Evolutionary conservation across 1,140 invertebrate species (phyloP), one percentile per base, ranked within the genome.

Genomic region (Lucilia sericata): DNA sequence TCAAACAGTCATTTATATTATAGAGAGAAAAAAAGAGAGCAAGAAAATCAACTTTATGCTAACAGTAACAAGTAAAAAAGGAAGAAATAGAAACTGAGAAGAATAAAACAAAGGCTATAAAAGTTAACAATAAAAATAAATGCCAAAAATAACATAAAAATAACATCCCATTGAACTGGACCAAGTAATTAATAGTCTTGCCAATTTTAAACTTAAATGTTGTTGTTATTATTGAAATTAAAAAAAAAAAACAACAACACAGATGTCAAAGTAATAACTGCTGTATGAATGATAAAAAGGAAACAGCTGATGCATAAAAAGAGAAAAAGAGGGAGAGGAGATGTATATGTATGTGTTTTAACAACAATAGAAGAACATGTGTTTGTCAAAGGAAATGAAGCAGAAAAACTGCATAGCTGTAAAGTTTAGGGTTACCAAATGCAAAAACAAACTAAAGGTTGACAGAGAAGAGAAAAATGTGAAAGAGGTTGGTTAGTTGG

Each of bases 291-390:
- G 14, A 10, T 3, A 60, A 74, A 12, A 34, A 78, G 76, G 76
- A 51, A 80, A 80, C 76, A 80, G 76, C 76, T 80, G 76, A 80
- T 70, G 65, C 65, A 70, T 80, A 49, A 30, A 30, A 3, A 30
- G 25, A 30, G 25, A 30, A 3, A 30, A 3, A 30, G 25, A 30
- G 25, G 25, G 19, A 21, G 42, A 51, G 21, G 7, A 47, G 75
- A 14, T 10, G 34, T 47, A n/a, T 78, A 70, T 70, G 10, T 17
- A 70, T 49, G 76, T n/a, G 21, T n/a, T 49, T 10, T 2, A 21
- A n/a, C n/a, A 47, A n/a, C 76, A 80, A 80, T 12, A 51, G 25
- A 42, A 80, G 47, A 80, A 80, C 42, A 25, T 80, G 10, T 80
- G 42, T 49, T 80, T 21, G 42, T 25, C 7, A 80, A 80, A 80